These are phyloP conservation scores for Aporophyla nigra DNA, from an alignment of 2,888 invertebrate species.

Conservation along the genomic window DNA sequence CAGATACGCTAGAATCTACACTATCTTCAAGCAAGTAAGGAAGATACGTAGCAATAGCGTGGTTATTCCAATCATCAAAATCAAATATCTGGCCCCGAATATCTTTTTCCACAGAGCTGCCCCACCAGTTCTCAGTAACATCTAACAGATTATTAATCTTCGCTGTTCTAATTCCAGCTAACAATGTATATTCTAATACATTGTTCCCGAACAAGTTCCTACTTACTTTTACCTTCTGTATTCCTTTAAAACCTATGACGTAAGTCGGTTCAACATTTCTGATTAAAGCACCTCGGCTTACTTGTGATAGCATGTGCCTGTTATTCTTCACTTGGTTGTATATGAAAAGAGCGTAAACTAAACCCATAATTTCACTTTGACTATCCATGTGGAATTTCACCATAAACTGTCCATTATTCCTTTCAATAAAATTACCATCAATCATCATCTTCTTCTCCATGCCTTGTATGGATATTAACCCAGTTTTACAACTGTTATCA, in stretches of 20 bases:
- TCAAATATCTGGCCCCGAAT: constrained; percentile 98
- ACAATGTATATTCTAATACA: constrained; percentile 95
- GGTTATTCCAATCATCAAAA: constrained; percentile 99
- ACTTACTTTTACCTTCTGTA: constrained; percentile 97
- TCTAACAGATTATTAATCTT: constrained; percentile 96
- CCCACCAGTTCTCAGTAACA: constrained; percentile 99
- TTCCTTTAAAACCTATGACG: constrained; percentile 97
- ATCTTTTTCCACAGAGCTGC: constrained; percentile 93
- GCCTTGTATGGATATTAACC: constrained; percentile 95
- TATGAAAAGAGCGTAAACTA: constrained; percentile 95
- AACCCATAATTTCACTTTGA: constrained; percentile 97
- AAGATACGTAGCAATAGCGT: constrained; percentile 97
- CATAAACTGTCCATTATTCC: constrained; percentile 95
- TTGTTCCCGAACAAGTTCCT: constrained; percentile 97
- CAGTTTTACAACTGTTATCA: constrained; percentile 95
- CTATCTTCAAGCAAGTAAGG: constrained; percentile 96
- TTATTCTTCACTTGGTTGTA: constrained; percentile 95
- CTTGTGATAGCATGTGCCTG: constrained; percentile 81
- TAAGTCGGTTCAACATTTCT: constrained; percentile 93
- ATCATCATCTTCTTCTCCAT: constrained; percentile 99
- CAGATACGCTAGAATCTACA: constrained; percentile 94
- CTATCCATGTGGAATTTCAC: constrained; percentile 97
- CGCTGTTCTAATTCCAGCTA: constrained; percentile 97
- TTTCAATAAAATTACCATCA: constrained; percentile 94
- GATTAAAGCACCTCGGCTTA: constrained; percentile 80